Conservation (phyloP, 2,113 vertebrate genomes). For the Syngnathus typhle region DNA sequence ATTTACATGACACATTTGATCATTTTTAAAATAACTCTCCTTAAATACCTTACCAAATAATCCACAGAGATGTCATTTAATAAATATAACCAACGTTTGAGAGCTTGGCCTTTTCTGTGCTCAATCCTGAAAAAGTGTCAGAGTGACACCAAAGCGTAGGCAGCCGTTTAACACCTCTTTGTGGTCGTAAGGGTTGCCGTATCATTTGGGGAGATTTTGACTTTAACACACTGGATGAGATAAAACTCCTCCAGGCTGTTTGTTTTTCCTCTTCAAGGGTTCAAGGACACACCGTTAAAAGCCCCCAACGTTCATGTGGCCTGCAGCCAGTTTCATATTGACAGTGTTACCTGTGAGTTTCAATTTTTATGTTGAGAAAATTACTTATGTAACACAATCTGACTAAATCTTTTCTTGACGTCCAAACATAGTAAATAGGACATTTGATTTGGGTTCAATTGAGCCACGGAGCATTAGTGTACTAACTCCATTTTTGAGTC, state of each 20-base stretch:
- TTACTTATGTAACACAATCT: neutral
- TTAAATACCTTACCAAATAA: too few relatives aligned
- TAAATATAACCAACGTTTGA: too few relatives aligned
- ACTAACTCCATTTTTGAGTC: too few relatives aligned
- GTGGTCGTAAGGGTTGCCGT: neutral
- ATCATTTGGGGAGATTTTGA: slow-evolving; percentile 5
- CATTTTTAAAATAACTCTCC: too few relatives aligned
- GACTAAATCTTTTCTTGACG: neutral
- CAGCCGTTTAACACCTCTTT: neutral
- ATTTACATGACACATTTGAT: too few relatives aligned
- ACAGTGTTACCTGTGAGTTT: slow-evolving; percentile 27
- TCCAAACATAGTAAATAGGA: neutral
- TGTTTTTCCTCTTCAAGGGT: slow-evolving; percentile 52
- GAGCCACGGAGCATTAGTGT: neutral
- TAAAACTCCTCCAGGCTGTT: slow-evolving; percentile 41
- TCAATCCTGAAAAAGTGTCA: neutral
- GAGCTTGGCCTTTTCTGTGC: neutral
- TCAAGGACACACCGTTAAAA: slow-evolving; percentile 50
- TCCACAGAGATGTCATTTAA: too few relatives aligned
- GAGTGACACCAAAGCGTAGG: neutral
- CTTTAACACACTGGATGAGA: slow-evolving; percentile 54
- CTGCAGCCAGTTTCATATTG: slow-evolving; percentile 51
- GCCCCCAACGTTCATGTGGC: neutral
- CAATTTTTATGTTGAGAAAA: slow-evolving; percentile 3
- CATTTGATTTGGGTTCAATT: neutral